These are phyloP conservation scores for Himalopsyche phryganea DNA, from an alignment of 1,140 invertebrate species.

Conservation along the genomic window DNA sequence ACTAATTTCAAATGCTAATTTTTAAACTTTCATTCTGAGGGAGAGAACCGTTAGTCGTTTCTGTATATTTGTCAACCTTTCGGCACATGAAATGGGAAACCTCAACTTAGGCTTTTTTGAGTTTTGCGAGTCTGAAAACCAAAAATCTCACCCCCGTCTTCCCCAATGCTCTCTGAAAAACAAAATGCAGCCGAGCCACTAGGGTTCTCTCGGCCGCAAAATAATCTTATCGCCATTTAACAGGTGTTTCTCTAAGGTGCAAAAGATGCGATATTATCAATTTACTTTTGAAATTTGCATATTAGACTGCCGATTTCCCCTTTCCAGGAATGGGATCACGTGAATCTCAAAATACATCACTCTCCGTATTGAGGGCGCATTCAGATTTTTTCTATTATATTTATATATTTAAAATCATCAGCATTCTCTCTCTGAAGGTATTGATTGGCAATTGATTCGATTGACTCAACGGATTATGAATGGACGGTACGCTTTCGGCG, in stretches of 20 bases:
- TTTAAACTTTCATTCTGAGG: background rate
- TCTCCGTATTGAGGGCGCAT: background rate
- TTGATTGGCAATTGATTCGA: background rate
- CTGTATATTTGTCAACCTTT: background rate
- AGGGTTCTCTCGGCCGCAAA: no score
- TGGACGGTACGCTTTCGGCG: conserved; percentile 13
- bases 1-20: background rate
- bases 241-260: no score
- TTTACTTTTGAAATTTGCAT: no score
- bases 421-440: background rate
- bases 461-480: conserved; percentile 1
- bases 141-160: background rate
- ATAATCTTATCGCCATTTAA: no score
- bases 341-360: background rate
- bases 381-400: background rate
- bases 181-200: conserved; percentile 15
- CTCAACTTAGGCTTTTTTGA: conserved; percentile 6
- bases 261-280: no score
- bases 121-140: background rate
- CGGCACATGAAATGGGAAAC: background rate
- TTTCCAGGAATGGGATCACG: background rate
- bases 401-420: background rate
- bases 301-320: no score
- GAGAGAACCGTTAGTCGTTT: background rate
- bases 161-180: conserved; percentile 32